Conservation (phyloP, 2,797 vertebrate genomes). For the Bucorvus abyssinicus region DNA sequence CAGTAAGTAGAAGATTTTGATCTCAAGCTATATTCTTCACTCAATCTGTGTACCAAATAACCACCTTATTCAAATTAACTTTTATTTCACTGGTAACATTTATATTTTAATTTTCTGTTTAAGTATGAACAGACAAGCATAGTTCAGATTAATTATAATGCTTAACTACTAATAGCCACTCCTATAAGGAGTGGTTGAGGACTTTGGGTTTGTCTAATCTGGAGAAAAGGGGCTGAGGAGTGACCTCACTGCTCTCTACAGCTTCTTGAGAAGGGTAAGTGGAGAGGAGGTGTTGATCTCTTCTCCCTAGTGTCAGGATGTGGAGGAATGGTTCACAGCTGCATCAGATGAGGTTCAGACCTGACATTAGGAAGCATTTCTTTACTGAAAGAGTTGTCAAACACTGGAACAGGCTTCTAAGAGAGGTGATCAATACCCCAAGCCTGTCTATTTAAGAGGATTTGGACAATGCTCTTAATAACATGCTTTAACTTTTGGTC, state of each 20-base stretch:
- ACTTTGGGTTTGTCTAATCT: neutral
- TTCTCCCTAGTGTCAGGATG: neutral
- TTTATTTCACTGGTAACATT: neutral
- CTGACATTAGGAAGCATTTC: neutral
- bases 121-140: neutral
- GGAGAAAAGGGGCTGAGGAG: neutral
- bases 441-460: neutral
- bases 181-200: neutral
- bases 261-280: neutral
- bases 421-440: neutral
- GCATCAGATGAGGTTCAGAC: neutral
- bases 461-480: neutral
- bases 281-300: neutral
- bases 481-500: neutral
- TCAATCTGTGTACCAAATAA: neutral
- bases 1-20: neutral
- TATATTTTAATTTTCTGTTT: neutral
- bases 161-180: neutral
- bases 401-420: neutral
- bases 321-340: neutral
- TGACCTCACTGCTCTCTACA: neutral
- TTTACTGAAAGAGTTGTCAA: neutral
- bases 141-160: neutral
- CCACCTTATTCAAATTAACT: neutral
- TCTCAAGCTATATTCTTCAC: neutral